Conservation (phyloP, 2,888 invertebrate genomes). For the Laothoe populi region DNA sequence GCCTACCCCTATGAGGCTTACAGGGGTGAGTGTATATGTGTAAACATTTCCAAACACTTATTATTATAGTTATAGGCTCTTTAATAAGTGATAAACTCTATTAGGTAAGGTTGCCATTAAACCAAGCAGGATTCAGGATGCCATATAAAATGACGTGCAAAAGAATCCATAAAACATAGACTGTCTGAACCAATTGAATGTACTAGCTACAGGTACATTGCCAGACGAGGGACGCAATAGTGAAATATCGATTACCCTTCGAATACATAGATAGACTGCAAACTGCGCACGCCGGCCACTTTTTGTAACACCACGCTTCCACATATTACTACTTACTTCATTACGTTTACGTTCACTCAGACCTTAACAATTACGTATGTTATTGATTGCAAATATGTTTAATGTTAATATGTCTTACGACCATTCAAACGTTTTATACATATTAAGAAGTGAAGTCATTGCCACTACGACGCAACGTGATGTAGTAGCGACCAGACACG, state of each 20-base stretch:
- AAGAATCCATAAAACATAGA: conserved; percentile 15
- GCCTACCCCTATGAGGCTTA: too few relatives aligned
- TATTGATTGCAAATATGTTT: conserved; percentile 23
- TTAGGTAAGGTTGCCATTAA: too few relatives aligned
- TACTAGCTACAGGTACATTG: conserved; percentile 1
- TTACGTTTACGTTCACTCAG: too few relatives aligned
- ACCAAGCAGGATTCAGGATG: conserved; percentile 2
- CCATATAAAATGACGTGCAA: conserved; percentile 2
- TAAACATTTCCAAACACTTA: too few relatives aligned
- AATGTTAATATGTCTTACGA: conserved; percentile 9
- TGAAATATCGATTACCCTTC: conserved; percentile 67
- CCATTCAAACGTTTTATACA: background rate
- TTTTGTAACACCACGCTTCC: conserved; percentile 16
- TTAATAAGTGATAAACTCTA: too few relatives aligned
- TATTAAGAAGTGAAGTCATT: conserved; percentile 7
- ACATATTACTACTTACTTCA: conserved; percentile 5
- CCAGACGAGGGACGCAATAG: conserved; percentile 57
- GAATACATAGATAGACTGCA: conserved; percentile 12
- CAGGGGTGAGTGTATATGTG: too few relatives aligned
- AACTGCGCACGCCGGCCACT: conserved; percentile 18
- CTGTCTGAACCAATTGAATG: conserved; percentile 6
- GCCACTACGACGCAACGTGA: conserved; percentile 4
- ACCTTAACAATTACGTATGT: background rate
- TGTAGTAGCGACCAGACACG: background rate
- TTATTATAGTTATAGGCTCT: too few relatives aligned